Base-by-base conservation (phyloP, 2,797 vertebrate genomes). In the Harpagifer antarcticus region DNA sequence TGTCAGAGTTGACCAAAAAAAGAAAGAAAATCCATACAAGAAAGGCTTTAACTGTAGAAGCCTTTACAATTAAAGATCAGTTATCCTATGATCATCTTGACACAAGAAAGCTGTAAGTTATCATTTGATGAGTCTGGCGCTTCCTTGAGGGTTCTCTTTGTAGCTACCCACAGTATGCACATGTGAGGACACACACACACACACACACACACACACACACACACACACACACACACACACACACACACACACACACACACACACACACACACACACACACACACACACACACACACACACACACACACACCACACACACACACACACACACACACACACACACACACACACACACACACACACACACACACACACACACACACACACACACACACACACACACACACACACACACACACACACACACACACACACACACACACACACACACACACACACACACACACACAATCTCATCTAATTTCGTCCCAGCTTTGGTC, bases 401-500 rank as follows among this genome's bases (percentile, higher is more conserved):
- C 54, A 66, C 27, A 55, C 40, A 44, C 47, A 20, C 61, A 67
- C 43, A 67, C 33, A 69, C 33, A 37, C 33, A 37, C 33, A 58
- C 64, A 16, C 33, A 16, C 42, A 59, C 53, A 66, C 74, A 62
- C 60, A 50, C 62, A 68, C 76, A 61, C 40, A 52, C 43, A 43
- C 71, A 57, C 40, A 63, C 78, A 49, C 63, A 42, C 74, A 64
- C 64, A 64, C 78, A 62, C 72, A 54, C 54, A 66, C 27, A 55
- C 45, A 44, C 52, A 40, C 65, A 69, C 43, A 67, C 33, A 69
- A 19, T 81, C 85, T 85, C 82, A 68, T 88, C 71, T 91, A 79
- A 92, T 91, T 87, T 87, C 69, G 86, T 86, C 77, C 81, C 72
- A 82, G 81, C 72, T 83, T 73, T 90, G 87, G 74, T 89, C 31